phyloP scores from a whole-genome alignment of 2,888 invertebrate species.

The Drosophila mettleri region DNA sequence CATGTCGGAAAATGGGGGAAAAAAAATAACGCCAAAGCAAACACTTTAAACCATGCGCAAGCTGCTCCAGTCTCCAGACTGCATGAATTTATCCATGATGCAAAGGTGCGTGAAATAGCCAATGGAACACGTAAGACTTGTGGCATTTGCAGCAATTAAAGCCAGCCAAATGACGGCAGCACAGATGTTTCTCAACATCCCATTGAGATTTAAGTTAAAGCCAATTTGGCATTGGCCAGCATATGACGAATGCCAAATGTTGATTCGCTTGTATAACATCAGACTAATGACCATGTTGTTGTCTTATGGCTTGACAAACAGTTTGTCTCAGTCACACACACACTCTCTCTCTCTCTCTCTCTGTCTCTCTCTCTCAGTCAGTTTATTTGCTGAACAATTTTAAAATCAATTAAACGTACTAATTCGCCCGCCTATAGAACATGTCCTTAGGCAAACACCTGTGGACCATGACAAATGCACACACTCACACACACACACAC shows the following conservation, averaged over 20 bases:
- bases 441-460: slow-evolving; percentile 47
- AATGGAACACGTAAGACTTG: no score
- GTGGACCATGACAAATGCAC: slow-evolving; percentile 20
- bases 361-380: background rate
- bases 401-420: slow-evolving; percentile 55
- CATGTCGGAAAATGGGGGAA: slow-evolving; percentile 2
- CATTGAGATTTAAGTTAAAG: slow-evolving; percentile 12
- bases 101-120: background rate
- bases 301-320: slow-evolving; percentile 44
- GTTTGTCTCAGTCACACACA: background rate
- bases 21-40: background rate
- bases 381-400: slow-evolving; percentile 39
- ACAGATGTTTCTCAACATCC: background rate
- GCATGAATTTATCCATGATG: background rate
- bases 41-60: slow-evolving; percentile 22
- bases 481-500: background rate
- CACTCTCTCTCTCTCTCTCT: background rate
- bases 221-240: slow-evolving; percentile 24
- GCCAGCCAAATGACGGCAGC: background rate
- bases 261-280: slow-evolving; percentile 27
- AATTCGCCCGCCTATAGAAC: slow-evolving; percentile 36
- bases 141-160: background rate
- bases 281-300: slow-evolving; percentile 48
- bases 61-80: slow-evolving; percentile 3
- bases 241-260: slow-evolving; percentile 28